A percentile compares a stretch with the other conserved stretches of the same genome.
Evolutionary conservation across 2,888 invertebrate species (phyloP).

Genomic region (Platycheirus rosarum): DNA sequence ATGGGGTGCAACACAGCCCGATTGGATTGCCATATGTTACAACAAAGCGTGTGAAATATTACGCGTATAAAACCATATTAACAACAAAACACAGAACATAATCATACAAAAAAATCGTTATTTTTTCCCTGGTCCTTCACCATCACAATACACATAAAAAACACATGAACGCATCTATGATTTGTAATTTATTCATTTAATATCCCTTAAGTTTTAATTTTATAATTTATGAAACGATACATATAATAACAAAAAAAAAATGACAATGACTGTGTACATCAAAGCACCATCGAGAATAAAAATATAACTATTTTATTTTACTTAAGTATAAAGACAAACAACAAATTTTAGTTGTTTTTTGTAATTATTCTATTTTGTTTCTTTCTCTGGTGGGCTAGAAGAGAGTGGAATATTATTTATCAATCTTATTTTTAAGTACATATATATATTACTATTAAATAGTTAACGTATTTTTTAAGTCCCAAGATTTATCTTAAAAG

Average conservation of each 20-base stretch:
- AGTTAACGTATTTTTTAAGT: slow-evolving; percentile 57
- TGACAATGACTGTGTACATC: slow-evolving; percentile 48
- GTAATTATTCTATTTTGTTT: slow-evolving; percentile 25
- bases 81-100: slow-evolving; percentile 49
- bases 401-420: slow-evolving; percentile 47
- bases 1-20: slow-evolving; percentile 99
- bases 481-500: slow-evolving; percentile 11
- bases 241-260: slow-evolving; percentile 24
- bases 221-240: slow-evolving; percentile 45
- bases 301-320: slow-evolving; percentile 23
- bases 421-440: slow-evolving; percentile 44
- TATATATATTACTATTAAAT: slow-evolving; percentile 48
- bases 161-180: slow-evolving; percentile 57
- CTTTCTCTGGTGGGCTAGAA: slow-evolving; percentile 31
- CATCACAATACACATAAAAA: slow-evolving; percentile 65
- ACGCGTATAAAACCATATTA: slow-evolving; percentile 88
- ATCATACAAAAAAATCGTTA: slow-evolving; percentile 57
- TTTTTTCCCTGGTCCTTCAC: slow-evolving; percentile 11
- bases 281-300: slow-evolving; percentile 21
- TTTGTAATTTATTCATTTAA: slow-evolving; percentile 66
- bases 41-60: slow-evolving; percentile 98
- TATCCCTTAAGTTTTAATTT: slow-evolving; percentile 53
- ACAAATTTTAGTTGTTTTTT: slow-evolving; percentile 19
- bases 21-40: slow-evolving; percentile 99
- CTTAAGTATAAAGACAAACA: slow-evolving; percentile 22